Evolutionary conservation across 2,888 invertebrate species (phyloP).

Genomic region (Amphiduros pacificus): DNA sequence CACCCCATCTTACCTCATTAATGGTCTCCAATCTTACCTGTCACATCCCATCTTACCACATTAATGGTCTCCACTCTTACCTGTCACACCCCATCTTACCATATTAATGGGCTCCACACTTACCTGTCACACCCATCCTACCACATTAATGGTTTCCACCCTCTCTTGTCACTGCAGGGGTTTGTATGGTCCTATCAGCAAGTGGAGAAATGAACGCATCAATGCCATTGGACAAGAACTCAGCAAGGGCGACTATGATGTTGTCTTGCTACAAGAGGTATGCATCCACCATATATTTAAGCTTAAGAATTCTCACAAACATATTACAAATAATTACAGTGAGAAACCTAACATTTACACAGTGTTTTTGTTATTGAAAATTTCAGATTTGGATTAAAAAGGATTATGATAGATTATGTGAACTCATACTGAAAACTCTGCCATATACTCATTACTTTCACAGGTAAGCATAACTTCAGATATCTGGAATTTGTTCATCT

Average conservation of each 20-base stretch:
- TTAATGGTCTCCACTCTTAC: too few relatives aligned
- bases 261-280: background rate
- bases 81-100: background rate
- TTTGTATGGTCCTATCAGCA: background rate
- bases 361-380: too few relatives aligned
- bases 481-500: background rate
- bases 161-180: background rate
- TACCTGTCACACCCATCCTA: background rate
- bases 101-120: too few relatives aligned
- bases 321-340: too few relatives aligned
- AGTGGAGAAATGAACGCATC: background rate
- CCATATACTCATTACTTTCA: slow-evolving; percentile 91
- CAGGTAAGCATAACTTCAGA: slow-evolving; percentile 66
- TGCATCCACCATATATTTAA: background rate
- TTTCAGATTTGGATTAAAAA: slow-evolving; percentile 77
- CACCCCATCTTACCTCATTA: background rate
- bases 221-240: background rate
- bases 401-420: slow-evolving; percentile 78
- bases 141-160: background rate
- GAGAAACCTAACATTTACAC: too few relatives aligned
- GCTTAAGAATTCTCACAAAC: too few relatives aligned
- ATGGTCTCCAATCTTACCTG: too few relatives aligned
- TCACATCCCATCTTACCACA: background rate
- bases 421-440: slow-evolving; percentile 67
- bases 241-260: background rate